phyloP scores from a whole-genome alignment of 2,888 invertebrate species.

The Apeira syringaria region DNA sequence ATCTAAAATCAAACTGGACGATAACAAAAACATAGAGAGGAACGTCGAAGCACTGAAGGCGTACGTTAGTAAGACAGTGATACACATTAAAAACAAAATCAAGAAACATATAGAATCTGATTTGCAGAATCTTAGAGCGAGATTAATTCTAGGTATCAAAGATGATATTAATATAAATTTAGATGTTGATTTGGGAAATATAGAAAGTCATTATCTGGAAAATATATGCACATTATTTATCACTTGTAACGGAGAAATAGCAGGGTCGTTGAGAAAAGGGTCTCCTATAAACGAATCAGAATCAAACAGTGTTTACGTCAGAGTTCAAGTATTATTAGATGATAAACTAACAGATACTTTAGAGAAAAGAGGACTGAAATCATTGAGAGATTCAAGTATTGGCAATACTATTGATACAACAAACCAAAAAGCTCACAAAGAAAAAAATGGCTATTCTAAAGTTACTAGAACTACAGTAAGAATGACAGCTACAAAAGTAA shows the following conservation, averaged over 20 bases:
- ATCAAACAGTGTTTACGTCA: conserved; percentile 42
- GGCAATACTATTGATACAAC: background rate
- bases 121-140: conserved; percentile 30
- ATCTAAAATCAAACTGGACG: conserved; percentile 40
- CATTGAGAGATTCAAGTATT: background rate
- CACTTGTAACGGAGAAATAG: conserved; percentile 48
- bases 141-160: conserved; percentile 34
- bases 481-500: background rate
- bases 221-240: conserved; percentile 52
- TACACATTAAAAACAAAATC: conserved; percentile 32
- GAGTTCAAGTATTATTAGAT: conserved; percentile 47
- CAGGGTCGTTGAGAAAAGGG: conserved; percentile 1
- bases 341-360: conserved; percentile 36
- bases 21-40: conserved; percentile 33
- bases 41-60: conserved; percentile 44
- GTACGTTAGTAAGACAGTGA: conserved; percentile 39
- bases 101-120: conserved; percentile 30
- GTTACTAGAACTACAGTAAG: background rate
- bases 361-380: conserved; percentile 1
- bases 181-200: conserved; percentile 49
- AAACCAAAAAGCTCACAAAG: too few relatives aligned
- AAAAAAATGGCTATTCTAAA: too few relatives aligned
- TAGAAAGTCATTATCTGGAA: conserved; percentile 36
- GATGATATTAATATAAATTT: conserved; percentile 53
- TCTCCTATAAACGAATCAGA: background rate